Evolutionary conservation across 2,113 vertebrate species (phyloP).

Genomic region (Pipa parva): DNA sequence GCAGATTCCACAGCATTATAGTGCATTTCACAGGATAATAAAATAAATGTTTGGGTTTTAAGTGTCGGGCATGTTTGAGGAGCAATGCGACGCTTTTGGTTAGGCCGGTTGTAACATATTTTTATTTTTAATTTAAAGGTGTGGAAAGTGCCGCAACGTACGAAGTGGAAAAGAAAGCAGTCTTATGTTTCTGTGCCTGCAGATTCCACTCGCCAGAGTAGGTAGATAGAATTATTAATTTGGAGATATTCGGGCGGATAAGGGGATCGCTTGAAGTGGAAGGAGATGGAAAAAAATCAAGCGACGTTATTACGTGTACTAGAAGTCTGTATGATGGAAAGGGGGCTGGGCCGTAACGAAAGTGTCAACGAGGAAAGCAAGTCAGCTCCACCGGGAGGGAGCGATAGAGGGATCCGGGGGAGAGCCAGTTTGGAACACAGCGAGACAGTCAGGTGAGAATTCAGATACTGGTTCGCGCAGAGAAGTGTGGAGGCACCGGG

Average conservation of each 20-base stretch:
- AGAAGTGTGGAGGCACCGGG: neutral
- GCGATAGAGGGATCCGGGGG: conserved; percentile 32
- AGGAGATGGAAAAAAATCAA: neutral
- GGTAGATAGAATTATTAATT: neutral
- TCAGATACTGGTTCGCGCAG: neutral
- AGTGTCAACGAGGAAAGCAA: neutral
- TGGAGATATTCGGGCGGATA: no score
- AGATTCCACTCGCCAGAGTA: conserved; percentile 9
- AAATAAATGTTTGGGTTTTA: neutral
- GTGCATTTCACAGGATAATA: neutral
- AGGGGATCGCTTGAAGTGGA: neutral
- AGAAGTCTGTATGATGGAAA: neutral
- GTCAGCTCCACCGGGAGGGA: conserved; percentile 20
- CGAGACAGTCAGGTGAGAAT: conserved; percentile 10
- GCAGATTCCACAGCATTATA: conserved; percentile 17
- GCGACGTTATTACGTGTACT: neutral
- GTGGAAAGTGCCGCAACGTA: conserved; percentile 9
- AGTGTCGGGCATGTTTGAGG: neutral
- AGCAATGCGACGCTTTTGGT: neutral
- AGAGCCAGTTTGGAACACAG: conserved; percentile 15
- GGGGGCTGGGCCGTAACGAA: conserved; percentile 12
- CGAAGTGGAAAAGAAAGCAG: neutral
- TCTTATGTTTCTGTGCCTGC: neutral
- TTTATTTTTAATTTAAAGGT: neutral
- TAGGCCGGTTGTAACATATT: no score